Conservation (phyloP, 2,888 invertebrate species). For the Metallyticus violacea region DNA sequence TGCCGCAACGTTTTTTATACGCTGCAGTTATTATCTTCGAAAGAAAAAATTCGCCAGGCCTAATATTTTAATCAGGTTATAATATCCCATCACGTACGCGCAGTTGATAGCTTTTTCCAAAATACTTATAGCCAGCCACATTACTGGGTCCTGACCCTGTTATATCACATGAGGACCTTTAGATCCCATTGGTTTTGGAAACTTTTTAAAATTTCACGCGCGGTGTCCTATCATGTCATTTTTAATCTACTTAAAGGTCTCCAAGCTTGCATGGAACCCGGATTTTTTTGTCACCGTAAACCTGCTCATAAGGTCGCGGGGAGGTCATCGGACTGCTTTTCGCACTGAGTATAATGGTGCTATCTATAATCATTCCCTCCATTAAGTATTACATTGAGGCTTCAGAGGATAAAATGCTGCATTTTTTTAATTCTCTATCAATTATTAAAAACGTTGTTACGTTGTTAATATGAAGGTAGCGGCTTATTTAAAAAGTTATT, state of each 20-base stretch:
- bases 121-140: neutral
- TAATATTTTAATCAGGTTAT: neutral
- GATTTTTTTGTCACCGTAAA: neutral
- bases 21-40: neutral
- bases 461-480: no score
- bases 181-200: neutral
- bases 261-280: neutral
- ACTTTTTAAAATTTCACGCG: neutral
- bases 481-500: no score
- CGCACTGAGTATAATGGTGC: neutral
- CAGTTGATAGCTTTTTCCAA: neutral
- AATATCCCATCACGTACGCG: neutral
- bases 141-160: neutral
- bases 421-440: no score
- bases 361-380: no score
- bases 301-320: neutral
- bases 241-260: neutral
- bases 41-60: neutral
- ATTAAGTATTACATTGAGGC: no score
- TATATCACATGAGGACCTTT: neutral
- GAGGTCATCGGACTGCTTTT: neutral
- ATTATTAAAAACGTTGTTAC: no score
- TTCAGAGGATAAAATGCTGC: no score
- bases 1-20: neutral
- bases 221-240: neutral